Evolutionary conservation across 2,888 invertebrate genomes (phyloP).

Genomic region (Chymomyza caudatula): DNA sequence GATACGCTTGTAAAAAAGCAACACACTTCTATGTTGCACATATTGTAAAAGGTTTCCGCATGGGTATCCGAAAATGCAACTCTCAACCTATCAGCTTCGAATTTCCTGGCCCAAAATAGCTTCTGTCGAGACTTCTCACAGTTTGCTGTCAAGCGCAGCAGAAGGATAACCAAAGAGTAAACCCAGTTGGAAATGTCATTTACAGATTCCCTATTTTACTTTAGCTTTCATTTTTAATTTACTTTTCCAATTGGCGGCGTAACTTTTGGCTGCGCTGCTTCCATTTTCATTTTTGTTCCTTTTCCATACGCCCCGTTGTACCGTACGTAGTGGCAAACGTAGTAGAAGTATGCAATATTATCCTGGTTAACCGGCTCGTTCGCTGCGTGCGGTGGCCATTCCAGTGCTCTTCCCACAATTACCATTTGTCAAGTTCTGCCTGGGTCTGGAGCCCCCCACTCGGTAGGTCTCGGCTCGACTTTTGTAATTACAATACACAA

Average conservation of each 20-base stretch:
- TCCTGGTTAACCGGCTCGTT: constrained; percentile 64
- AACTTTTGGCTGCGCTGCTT: constrained; percentile 24
- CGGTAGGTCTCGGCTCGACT: constrained; percentile 33
- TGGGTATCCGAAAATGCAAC: neutral
- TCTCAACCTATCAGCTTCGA: neutral
- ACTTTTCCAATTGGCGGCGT: constrained; percentile 38
- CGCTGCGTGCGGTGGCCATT: constrained; percentile 4
- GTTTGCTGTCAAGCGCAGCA: neutral
- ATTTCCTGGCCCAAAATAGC: neutral
- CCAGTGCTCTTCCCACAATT: constrained; percentile 36
- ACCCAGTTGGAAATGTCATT: constrained; percentile 53
- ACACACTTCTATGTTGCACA: no score
- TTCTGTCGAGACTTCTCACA: neutral
- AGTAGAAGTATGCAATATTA: constrained; percentile 26
- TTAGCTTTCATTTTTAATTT: constrained; percentile 16
- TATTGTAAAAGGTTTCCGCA: no score
- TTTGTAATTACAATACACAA: constrained; percentile 65
- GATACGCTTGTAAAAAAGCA: no score
- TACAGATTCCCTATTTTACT: constrained; percentile 47
- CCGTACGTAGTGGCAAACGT: no score
- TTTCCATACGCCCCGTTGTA: constrained; percentile 69
- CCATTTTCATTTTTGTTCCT: constrained; percentile 27
- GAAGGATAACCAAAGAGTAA: neutral
- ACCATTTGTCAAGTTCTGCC: constrained; percentile 64
- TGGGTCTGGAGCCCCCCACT: constrained; percentile 6